Conservation (phyloP, 2,888 invertebrate species). For the Coremacera marginata region DNA sequence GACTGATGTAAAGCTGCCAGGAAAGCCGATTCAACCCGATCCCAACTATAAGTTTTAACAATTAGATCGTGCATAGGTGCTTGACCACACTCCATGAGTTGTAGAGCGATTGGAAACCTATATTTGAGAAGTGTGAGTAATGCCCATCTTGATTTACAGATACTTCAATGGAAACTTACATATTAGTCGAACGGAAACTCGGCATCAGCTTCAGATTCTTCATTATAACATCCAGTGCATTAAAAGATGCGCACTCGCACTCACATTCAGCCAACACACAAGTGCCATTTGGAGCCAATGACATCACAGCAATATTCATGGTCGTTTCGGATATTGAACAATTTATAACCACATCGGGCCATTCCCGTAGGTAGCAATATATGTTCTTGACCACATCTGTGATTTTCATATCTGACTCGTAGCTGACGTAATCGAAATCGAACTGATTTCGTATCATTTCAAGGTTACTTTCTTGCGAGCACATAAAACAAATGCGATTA, state of each 20-base stretch:
- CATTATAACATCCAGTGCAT: constrained; percentile 60
- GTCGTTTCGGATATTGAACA: constrained; percentile 58
- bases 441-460: constrained; percentile 51
- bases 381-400: constrained; percentile 54
- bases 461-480: constrained; percentile 48
- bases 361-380: constrained; percentile 48
- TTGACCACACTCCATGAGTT: constrained; percentile 55
- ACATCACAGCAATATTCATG: constrained; percentile 60
- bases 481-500: constrained; percentile 55
- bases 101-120: constrained; percentile 61
- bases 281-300: constrained; percentile 57
- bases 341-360: constrained; percentile 62
- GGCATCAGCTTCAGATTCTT: constrained; percentile 60
- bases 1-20: constrained; percentile 56
- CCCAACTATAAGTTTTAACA: constrained; percentile 50
- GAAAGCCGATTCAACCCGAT: constrained; percentile 55
- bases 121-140: background rate
- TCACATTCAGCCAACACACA: constrained; percentile 61
- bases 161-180: constrained; percentile 50
- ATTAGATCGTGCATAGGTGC: constrained; percentile 56
- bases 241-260: constrained; percentile 60
- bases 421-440: constrained; percentile 53
- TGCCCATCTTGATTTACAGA: background rate
- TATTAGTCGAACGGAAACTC: constrained; percentile 62
- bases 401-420: constrained; percentile 44